Evolutionary conservation across 2,888 invertebrate genomes (phyloP), one percentile per base, ranked within the genome.

Genomic region (Drosophila maculinotata): DNA sequence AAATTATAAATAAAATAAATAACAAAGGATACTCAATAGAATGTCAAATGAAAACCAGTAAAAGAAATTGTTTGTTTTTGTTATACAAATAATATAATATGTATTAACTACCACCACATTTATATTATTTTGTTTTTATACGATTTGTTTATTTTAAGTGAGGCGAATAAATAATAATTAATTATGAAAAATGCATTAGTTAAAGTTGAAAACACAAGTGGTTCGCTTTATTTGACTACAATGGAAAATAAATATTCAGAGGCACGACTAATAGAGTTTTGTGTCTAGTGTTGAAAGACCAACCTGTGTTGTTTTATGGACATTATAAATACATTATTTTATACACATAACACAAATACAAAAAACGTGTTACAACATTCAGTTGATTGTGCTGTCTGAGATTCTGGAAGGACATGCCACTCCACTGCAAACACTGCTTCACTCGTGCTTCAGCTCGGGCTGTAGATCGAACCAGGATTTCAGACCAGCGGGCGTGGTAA

Each of bases 371-470:
- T 52, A 44, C 20, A 67, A 47, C 69, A 17, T 69, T 71, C 67
- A 74, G 53, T 68, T 84, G 73, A 71, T 79, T 79, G 70, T 79
- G 72, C 60, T 69, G 49, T 52, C 39, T 47, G 65, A 30, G 63
- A 48, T 48, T 58, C 48, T n/a, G 10, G 1, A 6, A 9, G 10
- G 6, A 8, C 14, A 12, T 5, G n/a, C n/a, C n/a, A n/a, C n/a
- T n/a, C n/a, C n/a, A n/a, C n/a, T n/a, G n/a, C n/a, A n/a, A n/a
- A n/a, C n/a, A n/a, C 38, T 30, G 9, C 5, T 97, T 58, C 97
- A 98, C 85, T 98, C 98, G 91, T 98, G 98, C 84, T 90, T 90
- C 33, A 68, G 69, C 70, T 91, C 91, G 1, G 91, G 91, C 53
- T 89, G 85, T 30, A 91, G 67, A 71, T 91, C 91, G 39, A 90